Percentiles rank a stretch among this genome's conserved stretches.
Evolutionary conservation across 2,113 vertebrate species (phyloP).

Genomic region (Ctenomys sociabilis): DNA sequence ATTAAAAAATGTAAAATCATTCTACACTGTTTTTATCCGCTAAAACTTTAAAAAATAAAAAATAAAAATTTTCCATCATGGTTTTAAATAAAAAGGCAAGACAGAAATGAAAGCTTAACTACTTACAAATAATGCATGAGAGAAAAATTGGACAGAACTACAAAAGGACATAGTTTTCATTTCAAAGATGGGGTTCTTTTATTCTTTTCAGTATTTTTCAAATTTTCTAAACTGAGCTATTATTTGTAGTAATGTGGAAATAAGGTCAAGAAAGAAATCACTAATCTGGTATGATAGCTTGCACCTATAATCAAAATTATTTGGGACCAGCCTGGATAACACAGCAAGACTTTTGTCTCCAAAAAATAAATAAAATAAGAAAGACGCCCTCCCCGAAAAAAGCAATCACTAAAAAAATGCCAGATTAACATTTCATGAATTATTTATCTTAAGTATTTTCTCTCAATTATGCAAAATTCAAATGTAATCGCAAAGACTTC

Average conservation of each 20-base stretch:
- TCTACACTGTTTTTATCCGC: neutral
- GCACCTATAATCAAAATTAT: neutral
- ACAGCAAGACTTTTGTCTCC: neutral
- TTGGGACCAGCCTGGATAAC: neutral
- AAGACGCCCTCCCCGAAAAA: too few species aligned
- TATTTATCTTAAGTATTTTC: slow-evolving; percentile 18
- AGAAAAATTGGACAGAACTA: neutral
- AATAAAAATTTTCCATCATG: neutral
- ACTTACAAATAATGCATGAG: neutral
- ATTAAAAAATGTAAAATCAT: slow-evolving; percentile 4
- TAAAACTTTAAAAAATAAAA: neutral
- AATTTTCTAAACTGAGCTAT: neutral
- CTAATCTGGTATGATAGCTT: neutral
- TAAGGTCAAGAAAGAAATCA: neutral
- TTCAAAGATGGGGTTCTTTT: neutral
- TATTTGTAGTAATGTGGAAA: slow-evolving; percentile 29
- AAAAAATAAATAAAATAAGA: neutral
- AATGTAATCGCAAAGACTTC: neutral
- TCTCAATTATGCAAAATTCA: neutral
- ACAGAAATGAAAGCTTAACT: neutral
- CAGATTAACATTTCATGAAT: neutral
- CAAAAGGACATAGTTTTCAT: slow-evolving; percentile 17
- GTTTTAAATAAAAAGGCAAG: slow-evolving; percentile 2
- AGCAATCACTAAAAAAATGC: neutral
- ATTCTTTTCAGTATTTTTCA: neutral